Conservation (phyloP, 2,888 invertebrate species). For the Troglohyphantes excavatus region DNA sequence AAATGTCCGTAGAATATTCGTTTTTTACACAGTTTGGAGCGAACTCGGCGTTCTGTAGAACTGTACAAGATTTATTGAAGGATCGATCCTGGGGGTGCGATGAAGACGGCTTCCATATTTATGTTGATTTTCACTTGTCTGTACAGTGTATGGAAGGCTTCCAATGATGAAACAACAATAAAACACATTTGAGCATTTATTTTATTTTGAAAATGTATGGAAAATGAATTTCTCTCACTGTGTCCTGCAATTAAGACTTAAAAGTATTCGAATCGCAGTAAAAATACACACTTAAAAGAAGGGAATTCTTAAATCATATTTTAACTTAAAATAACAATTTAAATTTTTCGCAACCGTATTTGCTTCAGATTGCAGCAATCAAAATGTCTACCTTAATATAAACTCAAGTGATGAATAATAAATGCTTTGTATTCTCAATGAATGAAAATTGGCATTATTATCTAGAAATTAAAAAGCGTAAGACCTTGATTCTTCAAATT, state of each 20-base stretch:
- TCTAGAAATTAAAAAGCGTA: no score
- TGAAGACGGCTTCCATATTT: background rate
- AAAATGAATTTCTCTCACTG: conserved; percentile 34
- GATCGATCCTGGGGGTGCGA: conserved; percentile 33
- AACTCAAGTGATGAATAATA: no score
- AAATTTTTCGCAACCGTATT: no score
- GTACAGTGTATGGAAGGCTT: conserved; percentile 24
- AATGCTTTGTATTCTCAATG: no score
- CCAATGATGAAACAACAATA: conserved; percentile 27
- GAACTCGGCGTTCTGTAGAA: conserved; percentile 21
- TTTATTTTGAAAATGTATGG: conserved; percentile 15
- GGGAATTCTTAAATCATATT: background rate
- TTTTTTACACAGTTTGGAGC: background rate
- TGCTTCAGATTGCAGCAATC: no score
- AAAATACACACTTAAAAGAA: background rate
- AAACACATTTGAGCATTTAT: conserved; percentile 47
- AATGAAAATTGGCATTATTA: no score
- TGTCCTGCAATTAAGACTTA: conserved; percentile 11
- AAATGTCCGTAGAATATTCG: background rate
- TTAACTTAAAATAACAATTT: background rate
- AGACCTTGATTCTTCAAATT: no score
- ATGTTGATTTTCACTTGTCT: background rate
- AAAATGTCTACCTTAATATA: no score
- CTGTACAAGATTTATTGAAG: conserved; percentile 49
- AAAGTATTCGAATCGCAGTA: background rate